These are phyloP conservation scores for Lepidurus packardi DNA, from an alignment of 1,140 invertebrate species.

Conservation along the genomic window DNA sequence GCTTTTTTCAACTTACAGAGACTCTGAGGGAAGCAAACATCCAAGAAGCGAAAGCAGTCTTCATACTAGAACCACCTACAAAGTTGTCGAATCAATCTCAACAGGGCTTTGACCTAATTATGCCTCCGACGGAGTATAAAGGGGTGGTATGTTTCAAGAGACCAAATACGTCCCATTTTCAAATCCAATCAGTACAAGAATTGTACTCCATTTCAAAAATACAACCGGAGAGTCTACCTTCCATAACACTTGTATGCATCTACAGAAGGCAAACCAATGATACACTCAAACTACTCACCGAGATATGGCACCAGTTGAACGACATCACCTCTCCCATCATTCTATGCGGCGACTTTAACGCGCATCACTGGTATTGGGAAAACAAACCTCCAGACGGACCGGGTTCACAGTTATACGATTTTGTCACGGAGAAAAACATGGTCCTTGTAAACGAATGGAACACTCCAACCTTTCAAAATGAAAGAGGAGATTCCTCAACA, in stretches of 20 bases:
- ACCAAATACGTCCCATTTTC: neutral
- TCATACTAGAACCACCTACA: neutral
- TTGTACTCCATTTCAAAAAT: neutral
- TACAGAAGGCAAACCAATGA: neutral
- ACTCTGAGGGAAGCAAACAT: neutral
- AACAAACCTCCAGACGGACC: no score
- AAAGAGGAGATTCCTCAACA: no score
- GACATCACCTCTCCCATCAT: neutral
- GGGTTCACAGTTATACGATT: no score
- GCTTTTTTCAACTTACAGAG: neutral
- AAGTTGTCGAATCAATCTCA: neutral
- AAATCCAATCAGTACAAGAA: neutral
- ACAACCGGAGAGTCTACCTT: neutral
- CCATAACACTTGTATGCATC: neutral
- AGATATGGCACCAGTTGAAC: neutral
- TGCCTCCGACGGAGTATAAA: neutral
- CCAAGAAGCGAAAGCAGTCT: neutral
- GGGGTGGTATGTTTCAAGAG: neutral
- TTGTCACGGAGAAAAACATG: no score
- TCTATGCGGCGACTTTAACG: no score
- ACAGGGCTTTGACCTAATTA: neutral
- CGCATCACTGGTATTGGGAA: no score
- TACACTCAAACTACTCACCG: neutral
- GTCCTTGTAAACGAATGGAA: no score
- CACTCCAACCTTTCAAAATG: no score